Evolutionary conservation across 2,113 vertebrate genomes (phyloP).

Genomic region (Macrotis lagotis): DNA sequence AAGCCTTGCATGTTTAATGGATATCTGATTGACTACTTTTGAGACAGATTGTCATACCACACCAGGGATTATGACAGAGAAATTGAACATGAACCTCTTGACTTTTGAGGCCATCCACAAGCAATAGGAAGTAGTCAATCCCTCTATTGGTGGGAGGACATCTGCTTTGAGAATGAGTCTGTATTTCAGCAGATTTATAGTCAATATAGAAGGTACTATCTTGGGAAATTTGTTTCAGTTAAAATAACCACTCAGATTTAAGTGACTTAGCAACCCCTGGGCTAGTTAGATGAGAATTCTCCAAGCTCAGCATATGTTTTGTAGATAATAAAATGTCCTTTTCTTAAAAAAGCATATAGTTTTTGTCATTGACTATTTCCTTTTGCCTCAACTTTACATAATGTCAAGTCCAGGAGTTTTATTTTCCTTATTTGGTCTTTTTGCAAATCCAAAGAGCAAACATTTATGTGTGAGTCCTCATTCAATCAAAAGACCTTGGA

Average conservation of each 20-base stretch:
- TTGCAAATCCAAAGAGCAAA: background rate
- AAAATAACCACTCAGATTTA: conserved; percentile 21
- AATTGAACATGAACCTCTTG: background rate
- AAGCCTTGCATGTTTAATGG: background rate
- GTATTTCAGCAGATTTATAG: background rate
- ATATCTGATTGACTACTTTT: conserved; percentile 17
- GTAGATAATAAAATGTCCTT: background rate
- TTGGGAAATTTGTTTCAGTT: background rate
- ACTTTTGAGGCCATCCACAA: background rate
- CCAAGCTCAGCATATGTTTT: background rate
- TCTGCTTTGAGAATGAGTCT: background rate
- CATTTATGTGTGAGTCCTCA: background rate
- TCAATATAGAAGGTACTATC: background rate
- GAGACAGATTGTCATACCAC: conserved; percentile 11
- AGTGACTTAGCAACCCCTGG: conserved; percentile 10
- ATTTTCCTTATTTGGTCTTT: background rate
- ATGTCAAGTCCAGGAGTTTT: background rate
- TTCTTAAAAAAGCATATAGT: background rate
- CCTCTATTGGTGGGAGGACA: background rate
- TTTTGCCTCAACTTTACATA: conserved; percentile 1
- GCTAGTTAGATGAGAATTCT: background rate
- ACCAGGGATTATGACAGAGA: background rate
- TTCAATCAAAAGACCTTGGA: background rate
- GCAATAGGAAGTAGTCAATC: background rate
- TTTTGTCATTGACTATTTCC: background rate